Conservation (phyloP, 2,113 vertebrate species). For the Physeter macrocephalus region DNA sequence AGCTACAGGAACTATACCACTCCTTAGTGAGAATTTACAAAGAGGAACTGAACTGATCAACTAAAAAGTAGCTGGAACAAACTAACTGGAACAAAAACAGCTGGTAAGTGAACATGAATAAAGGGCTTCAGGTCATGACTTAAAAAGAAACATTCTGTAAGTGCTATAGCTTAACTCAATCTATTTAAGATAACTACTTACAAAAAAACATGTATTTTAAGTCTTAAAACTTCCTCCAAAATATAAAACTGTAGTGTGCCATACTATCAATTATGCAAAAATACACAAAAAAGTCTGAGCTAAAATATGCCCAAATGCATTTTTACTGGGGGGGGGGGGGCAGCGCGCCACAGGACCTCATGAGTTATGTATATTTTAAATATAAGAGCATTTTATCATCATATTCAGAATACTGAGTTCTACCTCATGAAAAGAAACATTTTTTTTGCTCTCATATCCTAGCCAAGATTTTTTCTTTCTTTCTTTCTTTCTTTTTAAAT, state of each 20-base stretch:
- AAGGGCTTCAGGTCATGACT: background rate
- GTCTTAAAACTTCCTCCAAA: background rate
- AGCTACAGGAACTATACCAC: background rate
- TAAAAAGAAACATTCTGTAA: background rate
- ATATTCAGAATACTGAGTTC: background rate
- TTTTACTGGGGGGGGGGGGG: background rate
- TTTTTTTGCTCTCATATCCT: background rate
- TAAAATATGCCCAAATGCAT: background rate
- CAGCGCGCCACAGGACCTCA: fast-evolving
- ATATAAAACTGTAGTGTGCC: background rate
- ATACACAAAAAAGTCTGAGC: background rate
- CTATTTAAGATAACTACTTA: background rate
- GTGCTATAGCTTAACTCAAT: background rate
- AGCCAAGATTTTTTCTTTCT: background rate
- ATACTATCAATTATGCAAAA: background rate
- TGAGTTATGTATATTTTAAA: background rate
- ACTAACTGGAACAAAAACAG: background rate
- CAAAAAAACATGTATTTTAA: background rate
- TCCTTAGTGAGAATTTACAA: background rate
- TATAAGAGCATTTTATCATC: background rate
- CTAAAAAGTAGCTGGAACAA: background rate
- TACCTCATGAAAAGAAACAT: background rate
- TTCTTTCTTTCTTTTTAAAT: background rate
- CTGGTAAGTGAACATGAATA: background rate
- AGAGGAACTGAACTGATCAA: background rate